Base-by-base conservation (phyloP, 2,888 invertebrate genomes). In the Pandemis corylana region DNA sequence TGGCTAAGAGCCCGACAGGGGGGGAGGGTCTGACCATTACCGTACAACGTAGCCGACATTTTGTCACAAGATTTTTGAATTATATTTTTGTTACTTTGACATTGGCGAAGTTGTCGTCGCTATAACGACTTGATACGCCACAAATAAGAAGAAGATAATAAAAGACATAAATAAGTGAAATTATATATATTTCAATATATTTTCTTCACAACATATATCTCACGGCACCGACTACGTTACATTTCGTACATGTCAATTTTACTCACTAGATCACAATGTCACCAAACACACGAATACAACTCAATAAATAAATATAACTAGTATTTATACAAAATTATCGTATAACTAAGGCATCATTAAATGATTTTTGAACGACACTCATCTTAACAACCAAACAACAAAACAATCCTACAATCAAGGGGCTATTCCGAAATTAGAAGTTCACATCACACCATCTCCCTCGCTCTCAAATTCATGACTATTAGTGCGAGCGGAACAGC, bases 111-210 rank as follows among this genome's bases (percentile, higher is more conserved):
- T 20, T 20, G 20, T 20, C 20, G 20, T 20, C 20, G 20, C 20
- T 20, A 20, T 20, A 20, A 20, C 20, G 20, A 20, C 20, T 20
- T 20, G 20, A 20, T 20, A 20, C 20, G 20, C 20, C 20, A 20
- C 20, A 20, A 20, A 20, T 20, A 20, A 20, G 20, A 20, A 20
- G 20, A 20, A 20, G 20, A 77, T 83, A 87, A 84, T 86, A 87
- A 89, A 85, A 84, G 75, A 68, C 71, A 68, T 4, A 53, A 69
- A 28, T 92, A 92, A 88, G 92, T 91, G 91, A 93, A 93, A 92
- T 93, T 91, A 92, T 93, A 92, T 90, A 89, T 92, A 91, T 91
- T 91, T 92, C 88, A 87, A 89, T 90, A 91, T 91, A 90, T 90
- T 89, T 59, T 85, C 85, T 89, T 89, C 87, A 89, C 89, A 89